These are phyloP conservation scores for Dascyllus trimaculatus DNA, from an alignment of 2,113 vertebrate species.

Conservation along the genomic window DNA sequence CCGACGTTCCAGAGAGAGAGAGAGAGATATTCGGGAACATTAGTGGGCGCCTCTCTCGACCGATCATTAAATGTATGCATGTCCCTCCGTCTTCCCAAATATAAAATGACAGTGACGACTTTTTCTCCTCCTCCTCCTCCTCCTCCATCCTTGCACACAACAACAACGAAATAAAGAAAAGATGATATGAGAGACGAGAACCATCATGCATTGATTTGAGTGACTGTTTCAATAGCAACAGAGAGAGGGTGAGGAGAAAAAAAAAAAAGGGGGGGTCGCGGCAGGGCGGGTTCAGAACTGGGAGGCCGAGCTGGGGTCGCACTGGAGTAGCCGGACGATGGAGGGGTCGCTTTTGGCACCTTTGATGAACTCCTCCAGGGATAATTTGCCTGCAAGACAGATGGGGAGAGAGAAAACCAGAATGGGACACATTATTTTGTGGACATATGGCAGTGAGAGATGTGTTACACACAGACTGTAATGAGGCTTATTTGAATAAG, in stretches of 20 bases:
- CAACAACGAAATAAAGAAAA: slow-evolving; percentile 41
- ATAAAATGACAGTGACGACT: slow-evolving; percentile 56
- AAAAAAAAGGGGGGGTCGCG: slow-evolving; percentile 1
- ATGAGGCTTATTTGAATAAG: too few species aligned
- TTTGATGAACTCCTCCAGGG: slow-evolving; percentile 98
- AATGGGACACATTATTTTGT: neutral
- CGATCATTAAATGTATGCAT: slow-evolving; percentile 27
- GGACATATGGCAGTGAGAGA: neutral
- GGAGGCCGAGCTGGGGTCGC: slow-evolving; percentile 94
- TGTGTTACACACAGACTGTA: neutral
- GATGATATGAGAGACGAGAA: slow-evolving; percentile 77
- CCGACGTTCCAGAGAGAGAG: slow-evolving; percentile 38
- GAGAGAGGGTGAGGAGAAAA: slow-evolving; percentile 28
- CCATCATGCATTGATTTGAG: slow-evolving; percentile 86
- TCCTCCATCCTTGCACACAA: slow-evolving; percentile 70
- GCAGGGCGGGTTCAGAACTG: slow-evolving; percentile 89
- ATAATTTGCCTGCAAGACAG: slow-evolving; percentile 90
- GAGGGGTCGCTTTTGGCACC: slow-evolving; percentile 99
- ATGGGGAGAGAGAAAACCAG: neutral
- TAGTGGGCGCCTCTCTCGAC: slow-evolving; percentile 39
- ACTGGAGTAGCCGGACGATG: slow-evolving; percentile 98
- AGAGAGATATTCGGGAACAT: slow-evolving; percentile 46
- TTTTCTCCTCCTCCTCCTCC: slow-evolving; percentile 38
- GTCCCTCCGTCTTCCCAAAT: slow-evolving; percentile 63
- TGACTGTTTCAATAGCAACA: slow-evolving; percentile 72